Evolutionary conservation across 2,113 vertebrate genomes (phyloP).

Genomic region (Toxotes jaculatrix): DNA sequence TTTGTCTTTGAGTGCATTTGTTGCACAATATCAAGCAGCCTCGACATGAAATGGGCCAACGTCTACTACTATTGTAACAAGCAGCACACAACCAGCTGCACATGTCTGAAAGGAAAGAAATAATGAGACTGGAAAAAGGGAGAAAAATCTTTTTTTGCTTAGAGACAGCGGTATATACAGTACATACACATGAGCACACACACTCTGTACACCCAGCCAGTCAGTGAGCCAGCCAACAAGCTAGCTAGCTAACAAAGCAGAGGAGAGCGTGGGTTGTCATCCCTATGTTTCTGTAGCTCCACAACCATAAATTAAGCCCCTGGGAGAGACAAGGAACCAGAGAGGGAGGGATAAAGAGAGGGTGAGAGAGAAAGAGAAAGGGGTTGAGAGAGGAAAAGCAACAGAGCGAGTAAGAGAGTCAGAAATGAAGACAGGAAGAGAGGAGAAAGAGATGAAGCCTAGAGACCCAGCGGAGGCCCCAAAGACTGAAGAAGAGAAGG

Average conservation of each 20-base stretch:
- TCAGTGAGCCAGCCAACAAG: constrained; percentile 53
- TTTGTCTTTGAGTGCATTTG: constrained; percentile 35
- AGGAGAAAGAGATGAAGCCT: constrained; percentile 55
- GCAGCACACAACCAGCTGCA: constrained; percentile 14
- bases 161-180: constrained; percentile 29
- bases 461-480: constrained; percentile 64
- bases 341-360: constrained; percentile 55
- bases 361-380: constrained; percentile 49
- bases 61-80: constrained; percentile 10
- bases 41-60: not conserved
- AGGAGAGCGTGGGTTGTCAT: constrained; percentile 76
- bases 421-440: constrained; percentile 60
- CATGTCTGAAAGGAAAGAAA: constrained; percentile 32
- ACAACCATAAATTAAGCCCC: constrained; percentile 82
- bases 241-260: constrained; percentile 72
- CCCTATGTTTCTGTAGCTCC: constrained; percentile 72
- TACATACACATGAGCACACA: constrained; percentile 34
- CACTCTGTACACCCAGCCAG: constrained; percentile 44
- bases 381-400: constrained; percentile 48
- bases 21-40: not conserved
- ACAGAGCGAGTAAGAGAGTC: constrained; percentile 56
- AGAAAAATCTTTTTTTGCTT: constrained; percentile 20
- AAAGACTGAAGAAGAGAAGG: constrained; percentile 67
- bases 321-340: constrained; percentile 68
- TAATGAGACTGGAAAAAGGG: constrained; percentile 39